Percentiles rank a stretch among this genome's conserved stretches.
Conservation (phyloP, 2,797 vertebrate genomes). For the Coreius guichenoti region DNA sequence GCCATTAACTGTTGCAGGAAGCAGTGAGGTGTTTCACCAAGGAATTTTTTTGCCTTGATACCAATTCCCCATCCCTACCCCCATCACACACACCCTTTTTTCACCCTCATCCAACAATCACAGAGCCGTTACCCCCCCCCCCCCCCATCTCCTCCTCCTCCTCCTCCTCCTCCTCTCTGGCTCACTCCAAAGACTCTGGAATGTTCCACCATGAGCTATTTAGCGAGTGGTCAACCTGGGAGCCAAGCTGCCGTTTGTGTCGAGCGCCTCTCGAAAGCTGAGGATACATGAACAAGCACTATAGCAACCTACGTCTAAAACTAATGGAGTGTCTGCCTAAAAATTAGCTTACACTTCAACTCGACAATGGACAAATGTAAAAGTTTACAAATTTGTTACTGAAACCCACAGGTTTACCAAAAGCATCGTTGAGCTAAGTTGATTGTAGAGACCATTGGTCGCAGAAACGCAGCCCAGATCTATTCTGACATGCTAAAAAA, state of each 20-base stretch:
- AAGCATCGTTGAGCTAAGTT: too few relatives aligned
- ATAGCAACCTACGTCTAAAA: neutral
- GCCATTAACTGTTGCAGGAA: constrained; percentile 73
- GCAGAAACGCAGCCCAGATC: too few relatives aligned
- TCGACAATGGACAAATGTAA: neutral
- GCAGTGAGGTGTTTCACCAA: constrained; percentile 80
- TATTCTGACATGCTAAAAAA: neutral
- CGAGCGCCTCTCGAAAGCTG: neutral
- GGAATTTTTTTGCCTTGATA: constrained; percentile 78
- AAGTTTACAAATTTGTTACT: neutral
- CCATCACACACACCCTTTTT: constrained; percentile 65
- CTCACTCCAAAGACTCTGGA: constrained; percentile 76
- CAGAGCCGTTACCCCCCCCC: constrained; percentile 58
- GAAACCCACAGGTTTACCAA: too few relatives aligned
- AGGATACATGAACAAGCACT: neutral
- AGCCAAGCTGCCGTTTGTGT: constrained; percentile 57
- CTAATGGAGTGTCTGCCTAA: too few relatives aligned
- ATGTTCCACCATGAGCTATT: constrained; percentile 77
- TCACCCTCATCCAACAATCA: constrained; percentile 73
- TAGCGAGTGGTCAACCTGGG: constrained; percentile 74
- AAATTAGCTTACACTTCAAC: neutral
- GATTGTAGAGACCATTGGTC: too few relatives aligned
- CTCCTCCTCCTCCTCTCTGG: constrained; percentile 63
- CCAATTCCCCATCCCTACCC: constrained; percentile 62
- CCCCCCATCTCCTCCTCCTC: neutral